A percentile compares a stretch with the other conserved stretches of the same genome.
Evolutionary conservation across 2,113 vertebrate genomes (phyloP).

Genomic region (Jacana jacana): DNA sequence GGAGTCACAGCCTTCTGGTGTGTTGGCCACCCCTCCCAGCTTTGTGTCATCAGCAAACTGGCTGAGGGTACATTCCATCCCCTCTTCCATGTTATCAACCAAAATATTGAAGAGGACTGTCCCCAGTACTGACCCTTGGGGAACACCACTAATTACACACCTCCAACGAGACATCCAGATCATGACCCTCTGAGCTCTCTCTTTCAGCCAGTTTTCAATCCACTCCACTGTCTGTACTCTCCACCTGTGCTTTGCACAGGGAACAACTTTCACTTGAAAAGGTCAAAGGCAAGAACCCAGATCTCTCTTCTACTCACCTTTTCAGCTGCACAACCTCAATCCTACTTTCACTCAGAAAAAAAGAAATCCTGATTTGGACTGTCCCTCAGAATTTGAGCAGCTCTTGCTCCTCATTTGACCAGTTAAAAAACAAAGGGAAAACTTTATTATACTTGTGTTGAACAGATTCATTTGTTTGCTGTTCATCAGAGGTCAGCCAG

Average conservation of each 20-base stretch:
- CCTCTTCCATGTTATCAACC: too few relatives aligned
- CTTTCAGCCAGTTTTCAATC: too few relatives aligned
- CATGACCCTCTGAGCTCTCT: too few relatives aligned
- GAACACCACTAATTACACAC: too few relatives aligned
- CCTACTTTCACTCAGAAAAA: background rate
- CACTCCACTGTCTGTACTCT: too few relatives aligned
- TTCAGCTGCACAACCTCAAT: background rate
- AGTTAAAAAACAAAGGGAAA: background rate
- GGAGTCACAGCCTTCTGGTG: too few relatives aligned
- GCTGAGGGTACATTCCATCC: too few relatives aligned
- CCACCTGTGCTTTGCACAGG: background rate
- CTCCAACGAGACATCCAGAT: too few relatives aligned
- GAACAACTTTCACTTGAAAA: background rate
- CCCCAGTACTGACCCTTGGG: too few relatives aligned
- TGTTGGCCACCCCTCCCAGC: too few relatives aligned
- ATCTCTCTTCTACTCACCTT: background rate
- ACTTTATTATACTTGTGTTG: background rate
- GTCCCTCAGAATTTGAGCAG: background rate
- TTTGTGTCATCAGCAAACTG: too few relatives aligned
- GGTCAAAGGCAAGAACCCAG: background rate
- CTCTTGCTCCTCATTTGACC: background rate
- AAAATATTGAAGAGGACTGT: too few relatives aligned
- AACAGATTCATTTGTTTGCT: background rate
- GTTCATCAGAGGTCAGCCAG: background rate
- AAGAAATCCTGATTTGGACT: background rate